Base-by-base conservation (phyloP, 1,140 invertebrate species). In the Frieseomelitta varia region DNA sequence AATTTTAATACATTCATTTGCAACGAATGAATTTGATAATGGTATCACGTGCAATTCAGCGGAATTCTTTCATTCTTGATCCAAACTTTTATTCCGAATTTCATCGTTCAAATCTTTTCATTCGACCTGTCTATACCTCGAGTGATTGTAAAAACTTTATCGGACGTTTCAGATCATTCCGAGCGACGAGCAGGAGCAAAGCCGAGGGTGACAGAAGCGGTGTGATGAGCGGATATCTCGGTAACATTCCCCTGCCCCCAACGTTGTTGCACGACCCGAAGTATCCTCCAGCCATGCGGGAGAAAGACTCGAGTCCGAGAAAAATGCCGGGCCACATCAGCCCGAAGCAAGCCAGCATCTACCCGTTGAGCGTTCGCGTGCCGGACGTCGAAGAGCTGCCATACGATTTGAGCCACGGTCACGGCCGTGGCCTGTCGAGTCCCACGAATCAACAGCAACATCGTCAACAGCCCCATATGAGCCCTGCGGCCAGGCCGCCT, bases 251-350 rank as follows among this genome's bases (percentile, higher is more conserved):
- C 90, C 91, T 93, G 90, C 92, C 93, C 92, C 93, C 93, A 88
- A 87, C 91, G 82, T 90, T 92, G 90, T 90, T 92, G 85, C 92
- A 92, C 91, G 92, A 94, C 87, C 93, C 92, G 68, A 93, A 93
- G 81, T 94, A 94, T 85, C 92, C 93, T 78, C 92, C 93, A 94
- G 94, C 94, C 92, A 97, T 97, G 97, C 96, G 97, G 94, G 97
- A 97, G 94, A 97, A 97, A 94, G 97, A 97, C 94, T 97, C 97
- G 85, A 97, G 96, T 90, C 97, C 97, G 84, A 95, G 97, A 91
- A 97, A 97, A 94, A 97, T 97, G 97, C 95, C 95, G 55, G 95
- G 95, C 67, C 95, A 96, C 93, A 96, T 96, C 91, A 97, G 96
- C 91, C 97, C 96, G 63, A 97, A 97, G 92, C 97, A 97, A 92